Evolutionary conservation across 2,888 invertebrate species (phyloP), one percentile per base, ranked within the genome.

Genomic region (Zygothrica quintamaculata): DNA sequence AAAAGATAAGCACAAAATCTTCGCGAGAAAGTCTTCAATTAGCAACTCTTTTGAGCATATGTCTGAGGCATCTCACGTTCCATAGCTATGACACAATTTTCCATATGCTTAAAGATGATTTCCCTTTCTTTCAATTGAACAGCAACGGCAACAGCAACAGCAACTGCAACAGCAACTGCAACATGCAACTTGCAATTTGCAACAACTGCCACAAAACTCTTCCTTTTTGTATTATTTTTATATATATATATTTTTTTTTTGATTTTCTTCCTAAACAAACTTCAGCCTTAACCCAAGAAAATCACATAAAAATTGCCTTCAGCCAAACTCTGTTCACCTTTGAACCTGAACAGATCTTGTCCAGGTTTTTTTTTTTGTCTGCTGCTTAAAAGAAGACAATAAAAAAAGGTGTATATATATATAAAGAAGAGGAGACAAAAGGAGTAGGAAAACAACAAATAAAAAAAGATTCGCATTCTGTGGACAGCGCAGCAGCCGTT

Each of bases 31-130:
- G 66, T 44, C 43, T 18, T 47, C 43, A 61, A 61, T 61, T 61
- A 61, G 60, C 48, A 22, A 16, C 25, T 44, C 25, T 31, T 37
- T 8, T 34, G 39, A 29, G 56, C 65, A 48, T 77, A 62, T 52
- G 58, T 66, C 66, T 36, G 47, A 47, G 16, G 50, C 29, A 44
- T 29, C 31, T 36, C 25, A 47, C 46, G 53, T 53, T 67, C 53
- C 67, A 60, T 40, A 47, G 47, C 79, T 59, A 84, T 79, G 78
- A 79, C 84, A 79, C 78, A 79, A 79, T 79, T 79, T 74, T 39
- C 34, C 55, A 64, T 18, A 46, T 26, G 55, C 47, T 25, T 36
- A 11, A 37, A 58, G 36, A 46, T 52, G 74, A 68, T 74, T 78
- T 77, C 61, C 60, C 84, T 72, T 80, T 80, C 74, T 71, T 79